These are phyloP conservation scores for Andricus quercusramuli DNA, from an alignment of 2,888 invertebrate genomes.

Conservation along the genomic window DNA sequence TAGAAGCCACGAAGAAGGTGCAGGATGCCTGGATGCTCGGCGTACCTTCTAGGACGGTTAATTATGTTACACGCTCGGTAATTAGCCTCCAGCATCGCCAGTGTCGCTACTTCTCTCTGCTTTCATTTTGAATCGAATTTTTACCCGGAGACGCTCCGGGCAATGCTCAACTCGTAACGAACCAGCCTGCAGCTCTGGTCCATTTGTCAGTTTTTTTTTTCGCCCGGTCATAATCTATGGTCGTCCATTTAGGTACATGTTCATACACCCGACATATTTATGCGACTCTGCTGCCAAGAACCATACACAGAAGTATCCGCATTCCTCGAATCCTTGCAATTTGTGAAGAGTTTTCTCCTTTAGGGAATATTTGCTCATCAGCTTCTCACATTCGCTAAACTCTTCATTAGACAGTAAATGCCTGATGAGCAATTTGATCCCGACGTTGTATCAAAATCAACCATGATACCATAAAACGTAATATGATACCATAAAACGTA, in stretches of 20 bases:
- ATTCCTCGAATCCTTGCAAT: conserved; percentile 23
- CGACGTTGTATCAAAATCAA: too few relatives aligned
- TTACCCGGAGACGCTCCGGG: conserved; percentile 34
- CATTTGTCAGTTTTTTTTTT: conserved; percentile 34
- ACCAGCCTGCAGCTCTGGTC: neutral
- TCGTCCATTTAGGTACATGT: conserved; percentile 19
- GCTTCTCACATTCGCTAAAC: too few relatives aligned
- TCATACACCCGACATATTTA: conserved; percentile 7
- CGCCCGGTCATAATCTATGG: neutral
- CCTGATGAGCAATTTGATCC: too few relatives aligned
- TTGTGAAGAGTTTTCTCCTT: neutral
- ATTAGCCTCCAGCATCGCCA: conserved; percentile 64
- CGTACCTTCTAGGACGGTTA: conserved; percentile 64
- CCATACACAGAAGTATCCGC: conserved; percentile 27
- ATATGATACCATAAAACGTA: too few relatives aligned
- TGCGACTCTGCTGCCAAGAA: neutral
- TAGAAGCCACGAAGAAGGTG: conserved; percentile 50
- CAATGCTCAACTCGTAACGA: neutral
- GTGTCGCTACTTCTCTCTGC: conserved; percentile 51
- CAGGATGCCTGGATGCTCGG: conserved; percentile 49
- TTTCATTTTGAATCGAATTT: conserved; percentile 56
- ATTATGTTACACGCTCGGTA: conserved; percentile 70
- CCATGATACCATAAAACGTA: too few relatives aligned
- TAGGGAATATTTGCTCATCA: neutral
- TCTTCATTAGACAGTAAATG: too few relatives aligned